These are phyloP conservation scores for Dendrolimus kikuchii DNA, from an alignment of 1,140 invertebrate species.

Conservation along the genomic window DNA sequence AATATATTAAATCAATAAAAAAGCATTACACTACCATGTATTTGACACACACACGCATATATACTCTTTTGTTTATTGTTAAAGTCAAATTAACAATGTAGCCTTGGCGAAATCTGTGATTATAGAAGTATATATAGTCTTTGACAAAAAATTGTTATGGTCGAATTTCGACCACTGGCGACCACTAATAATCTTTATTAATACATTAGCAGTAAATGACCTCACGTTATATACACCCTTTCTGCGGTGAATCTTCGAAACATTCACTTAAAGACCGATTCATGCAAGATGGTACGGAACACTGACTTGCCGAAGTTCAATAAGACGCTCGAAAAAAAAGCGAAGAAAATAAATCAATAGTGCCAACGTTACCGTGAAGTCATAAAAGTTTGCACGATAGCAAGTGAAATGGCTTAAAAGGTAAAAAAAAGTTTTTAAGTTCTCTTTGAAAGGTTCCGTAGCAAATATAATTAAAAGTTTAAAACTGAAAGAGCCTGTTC, in stretches of 20 bases:
- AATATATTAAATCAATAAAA: no score
- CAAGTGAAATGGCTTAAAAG: conserved; percentile 11
- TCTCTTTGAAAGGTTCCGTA: conserved; percentile 1
- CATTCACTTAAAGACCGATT: conserved; percentile 6
- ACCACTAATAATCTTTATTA: background rate
- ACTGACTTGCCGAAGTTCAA: conserved; percentile 12
- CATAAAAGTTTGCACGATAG: conserved; percentile 21
- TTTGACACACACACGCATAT: no score
- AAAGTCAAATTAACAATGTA: background rate
- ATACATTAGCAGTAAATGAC: background rate
- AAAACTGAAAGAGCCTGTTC: no score
- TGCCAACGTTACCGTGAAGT: conserved; percentile 6
- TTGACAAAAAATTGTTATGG: background rate
- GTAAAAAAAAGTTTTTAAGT: conserved; percentile 2
- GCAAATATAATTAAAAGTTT: background rate
- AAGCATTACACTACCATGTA: no score
- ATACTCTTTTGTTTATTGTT: no score
- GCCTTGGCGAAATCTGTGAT: no score
- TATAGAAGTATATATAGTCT: background rate
- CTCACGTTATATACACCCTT: background rate
- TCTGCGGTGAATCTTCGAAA: conserved; percentile 1
- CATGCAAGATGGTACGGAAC: conserved; percentile 6
- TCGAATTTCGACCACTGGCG: background rate
- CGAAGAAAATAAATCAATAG: conserved; percentile 19
- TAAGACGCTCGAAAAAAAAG: conserved; percentile 10